Evolutionary conservation across 2,113 vertebrate genomes (phyloP).

Genomic region (Aspiorhynchus laticeps): DNA sequence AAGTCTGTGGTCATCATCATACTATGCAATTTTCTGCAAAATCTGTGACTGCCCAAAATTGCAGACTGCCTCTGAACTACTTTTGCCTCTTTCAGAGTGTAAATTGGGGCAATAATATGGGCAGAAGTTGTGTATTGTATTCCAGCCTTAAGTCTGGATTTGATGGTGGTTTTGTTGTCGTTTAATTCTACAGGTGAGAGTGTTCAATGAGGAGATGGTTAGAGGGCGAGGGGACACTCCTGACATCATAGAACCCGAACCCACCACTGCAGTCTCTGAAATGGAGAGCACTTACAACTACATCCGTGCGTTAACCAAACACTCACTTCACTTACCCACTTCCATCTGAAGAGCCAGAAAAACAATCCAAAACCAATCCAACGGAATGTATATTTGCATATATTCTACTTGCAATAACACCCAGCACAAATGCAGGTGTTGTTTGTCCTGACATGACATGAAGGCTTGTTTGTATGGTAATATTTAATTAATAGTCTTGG

Average conservation of each 20-base stretch:
- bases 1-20: background rate
- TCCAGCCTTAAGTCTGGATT: background rate
- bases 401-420: background rate
- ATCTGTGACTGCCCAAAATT: background rate
- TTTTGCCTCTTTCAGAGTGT: background rate
- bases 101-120: background rate
- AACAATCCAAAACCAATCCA: background rate
- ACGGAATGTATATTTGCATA: background rate
- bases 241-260: slow-evolving; percentile 47
- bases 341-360: background rate
- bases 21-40: background rate
- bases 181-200: slow-evolving; percentile 34
- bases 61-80: background rate
- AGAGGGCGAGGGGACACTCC: slow-evolving; percentile 51
- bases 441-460: background rate
- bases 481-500: background rate
- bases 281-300: slow-evolving; percentile 81
- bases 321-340: background rate
- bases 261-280: slow-evolving; percentile 69
- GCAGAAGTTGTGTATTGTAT: background rate
- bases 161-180: background rate
- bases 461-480: background rate
- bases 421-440: background rate
- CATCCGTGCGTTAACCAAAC: slow-evolving; percentile 69
- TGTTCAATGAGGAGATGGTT: slow-evolving; percentile 23